Evolutionary conservation across 2,113 vertebrate species (phyloP).

Genomic region (Procavia capensis): DNA sequence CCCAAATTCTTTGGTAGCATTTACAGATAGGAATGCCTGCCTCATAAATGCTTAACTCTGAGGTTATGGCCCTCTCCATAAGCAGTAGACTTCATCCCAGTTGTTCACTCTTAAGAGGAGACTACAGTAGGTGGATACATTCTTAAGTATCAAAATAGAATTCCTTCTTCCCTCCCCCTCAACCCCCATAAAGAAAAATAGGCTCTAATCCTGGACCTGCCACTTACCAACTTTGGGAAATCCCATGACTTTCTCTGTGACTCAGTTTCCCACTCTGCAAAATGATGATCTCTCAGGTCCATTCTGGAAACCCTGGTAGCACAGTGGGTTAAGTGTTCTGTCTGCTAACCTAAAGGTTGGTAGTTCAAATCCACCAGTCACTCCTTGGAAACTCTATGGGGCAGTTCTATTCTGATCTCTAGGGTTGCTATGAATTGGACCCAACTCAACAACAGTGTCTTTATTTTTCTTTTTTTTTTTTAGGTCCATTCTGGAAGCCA

Average conservation of each 20-base stretch:
- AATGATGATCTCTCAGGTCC: neutral
- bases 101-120: constrained; percentile 44
- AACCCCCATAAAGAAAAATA: no score
- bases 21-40: constrained; percentile 56
- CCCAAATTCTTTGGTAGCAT: constrained; percentile 48
- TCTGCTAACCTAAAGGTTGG: no score
- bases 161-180: no score
- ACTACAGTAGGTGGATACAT: constrained; percentile 6
- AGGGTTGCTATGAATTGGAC: no score
- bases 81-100: constrained; percentile 29
- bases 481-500: no score
- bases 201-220: neutral
- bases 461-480: no score
- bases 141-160: constrained; percentile 29
- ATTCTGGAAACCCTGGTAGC: neutral
- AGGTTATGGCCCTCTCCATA: constrained; percentile 38
- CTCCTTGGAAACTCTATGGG: no score
- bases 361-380: no score
- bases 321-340: no score
- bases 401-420: no score
- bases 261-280: neutral
- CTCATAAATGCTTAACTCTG: constrained; percentile 40
- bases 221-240: neutral
- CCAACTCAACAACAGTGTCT: no score
- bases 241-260: neutral